Conservation (phyloP, 2,113 vertebrate species). For the Erinaceus europaeus region DNA sequence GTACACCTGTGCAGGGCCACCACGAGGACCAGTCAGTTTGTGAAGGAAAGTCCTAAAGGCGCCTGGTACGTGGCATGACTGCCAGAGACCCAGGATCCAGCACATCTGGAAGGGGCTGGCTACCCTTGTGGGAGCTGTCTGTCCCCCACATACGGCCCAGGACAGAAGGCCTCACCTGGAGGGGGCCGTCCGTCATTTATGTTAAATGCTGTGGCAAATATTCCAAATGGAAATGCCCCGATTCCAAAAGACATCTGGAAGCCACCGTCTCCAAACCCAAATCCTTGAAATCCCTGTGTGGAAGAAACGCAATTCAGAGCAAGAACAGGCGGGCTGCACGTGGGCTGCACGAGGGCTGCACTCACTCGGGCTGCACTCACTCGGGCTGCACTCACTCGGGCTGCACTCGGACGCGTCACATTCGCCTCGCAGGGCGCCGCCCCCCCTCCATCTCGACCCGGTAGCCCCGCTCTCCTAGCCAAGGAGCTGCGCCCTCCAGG, state of each 20-base stretch:
- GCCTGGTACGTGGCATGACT: not conserved
- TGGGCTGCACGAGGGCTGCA: not conserved
- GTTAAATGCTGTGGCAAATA: constrained; percentile 99
- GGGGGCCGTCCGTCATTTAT: constrained; percentile 97
- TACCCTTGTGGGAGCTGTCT: not conserved
- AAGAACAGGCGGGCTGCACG: not conserved
- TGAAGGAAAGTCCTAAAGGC: not conserved
- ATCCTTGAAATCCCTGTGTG: constrained; percentile 95
- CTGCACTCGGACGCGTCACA: not conserved
- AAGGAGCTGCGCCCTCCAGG: not conserved
- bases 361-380: not conserved
- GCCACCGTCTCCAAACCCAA: constrained; percentile 97
- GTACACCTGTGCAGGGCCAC: not conserved
- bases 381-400: not conserved
- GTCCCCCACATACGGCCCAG: not conserved
- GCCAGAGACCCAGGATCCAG: not conserved
- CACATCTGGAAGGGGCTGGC: constrained; percentile 12
- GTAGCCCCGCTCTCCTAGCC: too few relatives aligned
- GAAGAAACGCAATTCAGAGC: constrained; percentile 25
- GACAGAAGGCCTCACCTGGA: constrained; percentile 85
- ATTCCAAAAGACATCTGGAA: constrained; percentile 99
- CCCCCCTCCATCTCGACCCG: not conserved
- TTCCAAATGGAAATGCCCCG: constrained; percentile 98
- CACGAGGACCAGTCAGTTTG: not conserved
- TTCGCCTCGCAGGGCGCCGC: not conserved